A percentile compares a stretch with the other conserved stretches of the same genome.
Evolutionary conservation across 2,113 vertebrate genomes (phyloP).

Genomic region (Eleginops maclovinus): DNA sequence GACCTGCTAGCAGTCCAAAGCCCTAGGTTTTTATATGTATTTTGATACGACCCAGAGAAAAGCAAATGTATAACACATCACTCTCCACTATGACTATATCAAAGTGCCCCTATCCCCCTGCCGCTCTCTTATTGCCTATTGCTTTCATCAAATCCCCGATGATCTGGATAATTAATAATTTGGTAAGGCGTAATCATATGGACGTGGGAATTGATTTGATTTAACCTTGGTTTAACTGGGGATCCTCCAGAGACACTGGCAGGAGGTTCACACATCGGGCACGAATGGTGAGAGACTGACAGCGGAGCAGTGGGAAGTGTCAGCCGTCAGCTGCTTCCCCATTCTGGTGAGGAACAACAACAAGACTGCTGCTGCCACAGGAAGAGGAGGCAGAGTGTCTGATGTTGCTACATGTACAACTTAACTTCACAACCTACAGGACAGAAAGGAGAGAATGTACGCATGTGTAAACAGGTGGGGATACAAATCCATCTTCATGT

Average conservation of each 20-base stretch:
- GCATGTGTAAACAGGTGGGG: conserved; percentile 47
- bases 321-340: conserved; percentile 53
- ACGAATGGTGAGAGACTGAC: conserved; percentile 47
- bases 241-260: conserved; percentile 48
- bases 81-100: background rate
- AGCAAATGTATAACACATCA: background rate
- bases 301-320: conserved; percentile 42
- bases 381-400: conserved; percentile 1
- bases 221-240: conserved; percentile 71
- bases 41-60: too few relatives aligned
- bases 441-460: conserved; percentile 24
- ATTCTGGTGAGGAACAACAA: conserved; percentile 43
- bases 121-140: conserved; percentile 26
- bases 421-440: background rate
- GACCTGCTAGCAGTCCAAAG: background rate
- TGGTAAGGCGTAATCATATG: conserved; percentile 67
- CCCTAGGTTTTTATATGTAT: too few relatives aligned
- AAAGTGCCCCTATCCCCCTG: conserved; percentile 26
- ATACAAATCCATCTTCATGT: conserved; percentile 25
- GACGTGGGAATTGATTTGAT: conserved; percentile 71
- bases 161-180: conserved; percentile 72
- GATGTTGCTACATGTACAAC: conserved; percentile 13
- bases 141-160: conserved; percentile 38
- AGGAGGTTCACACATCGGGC: conserved; percentile 41
- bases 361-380: conserved; percentile 20